phyloP scores from a whole-genome alignment of 2,113 vertebrate genomes.

The Trogon surrucura region DNA sequence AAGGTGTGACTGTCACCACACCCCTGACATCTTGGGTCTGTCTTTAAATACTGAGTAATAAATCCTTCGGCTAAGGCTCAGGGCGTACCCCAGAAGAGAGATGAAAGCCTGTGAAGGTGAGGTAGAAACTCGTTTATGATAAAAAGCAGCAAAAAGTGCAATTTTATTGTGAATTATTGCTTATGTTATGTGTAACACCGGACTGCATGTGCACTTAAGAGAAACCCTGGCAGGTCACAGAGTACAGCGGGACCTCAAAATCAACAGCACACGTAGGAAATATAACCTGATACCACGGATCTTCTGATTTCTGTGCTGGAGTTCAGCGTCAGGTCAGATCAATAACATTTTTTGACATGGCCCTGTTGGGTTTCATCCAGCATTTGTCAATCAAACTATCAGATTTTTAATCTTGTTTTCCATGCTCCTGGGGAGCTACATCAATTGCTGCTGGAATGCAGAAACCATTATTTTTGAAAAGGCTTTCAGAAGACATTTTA shows the following conservation, averaged over 20 bases:
- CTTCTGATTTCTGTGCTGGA: neutral
- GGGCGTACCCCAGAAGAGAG: neutral
- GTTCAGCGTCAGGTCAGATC: neutral
- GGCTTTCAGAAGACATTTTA: neutral
- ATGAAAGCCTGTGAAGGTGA: neutral
- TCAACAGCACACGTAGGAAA: neutral
- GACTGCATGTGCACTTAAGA: accelerated
- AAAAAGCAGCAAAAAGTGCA: neutral
- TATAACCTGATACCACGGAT: accelerated
- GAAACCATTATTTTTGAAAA: neutral
- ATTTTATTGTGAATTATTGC: neutral
- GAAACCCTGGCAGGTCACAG: neutral
- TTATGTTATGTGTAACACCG: accelerated
- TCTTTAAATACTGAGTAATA: neutral
- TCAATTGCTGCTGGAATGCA: neutral
- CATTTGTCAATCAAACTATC: neutral
- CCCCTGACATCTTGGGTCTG: neutral
- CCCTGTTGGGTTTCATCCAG: neutral
- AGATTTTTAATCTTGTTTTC: neutral
- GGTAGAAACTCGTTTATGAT: neutral
- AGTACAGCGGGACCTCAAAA: too few relatives aligned
- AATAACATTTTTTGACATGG: neutral
- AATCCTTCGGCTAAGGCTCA: neutral
- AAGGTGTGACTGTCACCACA: neutral
- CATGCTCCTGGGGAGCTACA: neutral